Evolutionary conservation across 2,888 invertebrate genomes (phyloP).

Genomic region (Temnothorax ravouxi): DNA sequence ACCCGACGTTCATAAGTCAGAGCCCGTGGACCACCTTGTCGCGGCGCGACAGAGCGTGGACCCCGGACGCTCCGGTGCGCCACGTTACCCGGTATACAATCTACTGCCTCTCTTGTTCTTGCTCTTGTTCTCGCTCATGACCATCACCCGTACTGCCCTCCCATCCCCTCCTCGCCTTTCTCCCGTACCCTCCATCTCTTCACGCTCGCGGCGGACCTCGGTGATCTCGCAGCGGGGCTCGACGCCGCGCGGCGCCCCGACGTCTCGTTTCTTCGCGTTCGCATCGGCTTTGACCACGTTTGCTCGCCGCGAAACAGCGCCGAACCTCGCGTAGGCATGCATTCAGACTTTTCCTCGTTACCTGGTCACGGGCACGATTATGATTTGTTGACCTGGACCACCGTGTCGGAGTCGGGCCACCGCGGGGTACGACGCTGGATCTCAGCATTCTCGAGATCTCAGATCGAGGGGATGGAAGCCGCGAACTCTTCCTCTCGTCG

Average conservation of each 20-base stretch:
- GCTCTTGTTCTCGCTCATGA: slow-evolving; percentile 78
- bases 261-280: slow-evolving; percentile 53
- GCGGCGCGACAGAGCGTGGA: slow-evolving; percentile 81
- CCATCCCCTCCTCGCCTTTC: not conserved
- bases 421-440: slow-evolving; percentile 61
- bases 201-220: slow-evolving; percentile 51
- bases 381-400: slow-evolving; percentile 84
- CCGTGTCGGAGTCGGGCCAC: slow-evolving; percentile 78
- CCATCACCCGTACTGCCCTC: slow-evolving; percentile 40
- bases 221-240: slow-evolving; percentile 44
- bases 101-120: slow-evolving; percentile 78
- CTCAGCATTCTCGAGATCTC: slow-evolving; percentile 38
- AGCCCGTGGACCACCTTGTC: slow-evolving; percentile 80
- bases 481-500: slow-evolving; percentile 32
- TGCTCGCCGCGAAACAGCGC: slow-evolving; percentile 58
- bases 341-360: slow-evolving; percentile 80
- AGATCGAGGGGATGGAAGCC: slow-evolving; percentile 56
- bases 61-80: slow-evolving; percentile 81
- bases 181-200: slow-evolving; percentile 1
- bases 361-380: slow-evolving; percentile 83
- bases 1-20: slow-evolving; percentile 74
- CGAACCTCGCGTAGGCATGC: slow-evolving; percentile 74
- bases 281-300: slow-evolving; percentile 41
- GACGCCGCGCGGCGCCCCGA: slow-evolving; percentile 52
- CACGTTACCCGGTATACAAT: slow-evolving; percentile 78